Evolutionary conservation across 2,797 vertebrate species (phyloP), one percentile per base, ranked within the genome.

Genomic region (Sebastes umbrosus): DNA sequence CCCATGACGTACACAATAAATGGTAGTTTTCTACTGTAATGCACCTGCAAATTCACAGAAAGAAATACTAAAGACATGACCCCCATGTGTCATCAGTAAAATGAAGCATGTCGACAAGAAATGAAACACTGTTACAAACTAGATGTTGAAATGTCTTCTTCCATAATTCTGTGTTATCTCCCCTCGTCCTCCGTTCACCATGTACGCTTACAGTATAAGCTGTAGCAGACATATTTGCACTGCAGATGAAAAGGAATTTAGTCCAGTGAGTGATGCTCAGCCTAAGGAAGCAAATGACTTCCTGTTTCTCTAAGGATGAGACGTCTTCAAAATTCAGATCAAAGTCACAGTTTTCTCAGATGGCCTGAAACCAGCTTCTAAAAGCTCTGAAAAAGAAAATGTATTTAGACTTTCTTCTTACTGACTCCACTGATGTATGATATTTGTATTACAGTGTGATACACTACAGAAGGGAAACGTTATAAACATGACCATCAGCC

Each of bases 281-380:
- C 63, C 69, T 3, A 18, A 60, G 76, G 73, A 60, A 70, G 20
- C 18, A 3, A 34, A 58, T 6, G 10, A 70, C 65, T 82, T 77
- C 43, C 69, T 77, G 65, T 80, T 79, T 82, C 39, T 62, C 16
- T 52, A 20, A 57, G 34, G 46, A 68, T 65, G 13, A 79, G 6
- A 70, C 32, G n/a, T 18, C 11, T 27, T 66, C 73, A 34, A 70
- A 70, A 54, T 36, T 66, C n/a, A 39, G 29, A 36, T 77, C 60
- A 78, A 69, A 55, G 52, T 57, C 25, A 0, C 11, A 12, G 62
- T 50, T 65, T 24, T 9, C 8, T 69, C 63, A 12, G 9, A 58
- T 31, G 8, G 66, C 67, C 67, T 72, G 46, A 68, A 69, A 72
- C 20, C 67, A 65, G 32, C 25, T 29, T 67, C 10, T 62, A 12